These are phyloP conservation scores for Phycodurus eques DNA, from an alignment of 2,113 vertebrate species.

Conservation along the genomic window DNA sequence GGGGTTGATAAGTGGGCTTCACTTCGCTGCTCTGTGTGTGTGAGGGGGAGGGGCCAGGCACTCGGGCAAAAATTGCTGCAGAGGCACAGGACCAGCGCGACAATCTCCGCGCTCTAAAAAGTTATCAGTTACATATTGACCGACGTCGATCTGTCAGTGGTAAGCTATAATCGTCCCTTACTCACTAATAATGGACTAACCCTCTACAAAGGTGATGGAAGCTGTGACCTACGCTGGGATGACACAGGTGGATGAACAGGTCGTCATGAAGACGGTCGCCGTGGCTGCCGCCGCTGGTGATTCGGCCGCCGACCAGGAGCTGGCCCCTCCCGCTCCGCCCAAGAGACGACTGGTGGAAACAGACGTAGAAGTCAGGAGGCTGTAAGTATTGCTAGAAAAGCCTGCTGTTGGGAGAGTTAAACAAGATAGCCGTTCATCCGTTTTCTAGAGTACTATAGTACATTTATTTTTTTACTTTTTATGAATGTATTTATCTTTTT, in stretches of 20 bases:
- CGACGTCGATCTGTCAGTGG: background rate
- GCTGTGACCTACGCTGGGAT: constrained; percentile 80
- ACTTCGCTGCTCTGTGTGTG: too few species aligned
- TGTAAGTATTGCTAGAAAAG: constrained; percentile 70
- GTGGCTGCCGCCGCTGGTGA: constrained; percentile 50
- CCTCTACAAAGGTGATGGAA: constrained; percentile 79
- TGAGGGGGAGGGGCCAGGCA: too few species aligned
- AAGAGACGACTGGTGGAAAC: constrained; percentile 85
- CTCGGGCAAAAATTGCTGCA: too few species aligned
- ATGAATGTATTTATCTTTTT: too few species aligned
- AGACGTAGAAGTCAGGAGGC: constrained; percentile 79
- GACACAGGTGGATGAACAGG: constrained; percentile 73
- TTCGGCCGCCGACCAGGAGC: constrained; percentile 69
- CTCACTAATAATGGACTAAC: background rate
- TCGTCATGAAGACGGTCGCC: constrained; percentile 61
- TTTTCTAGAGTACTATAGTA: too few species aligned
- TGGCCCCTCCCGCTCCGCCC: constrained; percentile 80
- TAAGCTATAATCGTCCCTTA: background rate
- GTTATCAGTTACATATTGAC: background rate
- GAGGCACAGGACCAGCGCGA: too few species aligned
- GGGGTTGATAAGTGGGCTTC: too few species aligned
- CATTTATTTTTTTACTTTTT: too few species aligned
- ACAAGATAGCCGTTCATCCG: background rate
- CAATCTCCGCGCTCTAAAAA: too few species aligned
- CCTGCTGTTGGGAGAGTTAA: background rate